Evolutionary conservation across 2,888 invertebrate species (phyloP), one percentile per base, ranked within the genome.

Genomic region (Harmothoe impar): DNA sequence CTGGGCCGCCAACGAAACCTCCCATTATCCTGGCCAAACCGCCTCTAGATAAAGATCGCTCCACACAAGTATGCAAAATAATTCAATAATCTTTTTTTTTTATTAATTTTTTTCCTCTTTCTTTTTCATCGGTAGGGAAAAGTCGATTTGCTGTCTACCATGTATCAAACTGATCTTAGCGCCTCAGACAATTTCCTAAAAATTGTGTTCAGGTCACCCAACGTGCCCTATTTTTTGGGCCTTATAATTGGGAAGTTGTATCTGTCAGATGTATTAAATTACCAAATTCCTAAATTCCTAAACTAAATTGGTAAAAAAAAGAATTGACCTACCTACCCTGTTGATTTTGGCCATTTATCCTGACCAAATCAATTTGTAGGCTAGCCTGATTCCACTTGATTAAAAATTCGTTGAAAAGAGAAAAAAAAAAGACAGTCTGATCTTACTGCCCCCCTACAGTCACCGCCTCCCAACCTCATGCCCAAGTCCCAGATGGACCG

Each of bases 11-110:
- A 17, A 1, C 81, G 1, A 86, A 54, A 54, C 86, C 86, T 25
- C 54, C 86, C 1, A 86, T 86, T 52, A 86, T 86, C 56, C 54
- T 86, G 54, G 54, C 86, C 31, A 86, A 86, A 31, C 86, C 86
- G 23, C 25, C 54, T 1, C 23, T 29, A 0, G 84, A 84, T 23
- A 81, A 43, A 35, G 81, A 81, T 23, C 81, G 81, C 23, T 17
- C 35, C 81, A 33, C 81, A 43, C 81, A 81, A 35, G 81, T 81
- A 81, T 23, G 20, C 20, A 62, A n/a, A 17, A 17, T 52, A 10
- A 15, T 52, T 17, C 54, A 10, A 15, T 52, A 52, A 17, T 52
- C 54, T 17, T 10, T 15, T 17, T 10, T 10, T 10, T 52, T 17
- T 10, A 17, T 15, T 10, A 10, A 52, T 17, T 52, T 10, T 10